Conservation (phyloP, 92 coral and sea anemone genomes). For the Zoanthus sociatus region DNA sequence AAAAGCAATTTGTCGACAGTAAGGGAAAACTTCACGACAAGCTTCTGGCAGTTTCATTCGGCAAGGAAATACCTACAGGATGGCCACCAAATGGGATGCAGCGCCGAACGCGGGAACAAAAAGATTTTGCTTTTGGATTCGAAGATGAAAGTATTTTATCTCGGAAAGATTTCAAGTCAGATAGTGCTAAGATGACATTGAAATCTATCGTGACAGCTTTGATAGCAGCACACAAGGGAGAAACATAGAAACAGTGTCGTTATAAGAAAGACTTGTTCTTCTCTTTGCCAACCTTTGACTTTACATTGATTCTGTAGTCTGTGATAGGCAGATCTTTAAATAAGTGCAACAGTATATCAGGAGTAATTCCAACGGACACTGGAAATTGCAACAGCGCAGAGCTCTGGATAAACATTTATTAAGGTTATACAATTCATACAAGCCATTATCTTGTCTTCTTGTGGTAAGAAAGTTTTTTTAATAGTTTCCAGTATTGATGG, state of each 20-base stretch:
- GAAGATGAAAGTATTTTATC: slow-evolving; percentile 58
- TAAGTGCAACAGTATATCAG: too few relatives aligned
- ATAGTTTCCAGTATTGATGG: too few relatives aligned
- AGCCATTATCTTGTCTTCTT: too few relatives aligned
- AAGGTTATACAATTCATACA: too few relatives aligned
- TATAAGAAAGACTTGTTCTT: background rate
- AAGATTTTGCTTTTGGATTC: slow-evolving; percentile 73
- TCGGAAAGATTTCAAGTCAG: slow-evolving; percentile 60
- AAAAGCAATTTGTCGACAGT: slow-evolving; percentile 72
- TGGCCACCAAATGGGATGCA: slow-evolving; percentile 88
- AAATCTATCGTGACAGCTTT: slow-evolving; percentile 36
- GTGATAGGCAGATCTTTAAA: too few relatives aligned
- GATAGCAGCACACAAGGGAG: slow-evolving; percentile 43
- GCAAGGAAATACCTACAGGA: slow-evolving; percentile 65
- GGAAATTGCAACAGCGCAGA: too few relatives aligned
- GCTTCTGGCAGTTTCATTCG: slow-evolving; percentile 83
- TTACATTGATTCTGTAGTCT: background rate
- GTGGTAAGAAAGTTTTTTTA: too few relatives aligned
- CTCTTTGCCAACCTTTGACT: background rate
- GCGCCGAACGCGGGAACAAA: slow-evolving; percentile 52
- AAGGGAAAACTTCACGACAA: slow-evolving; percentile 75
- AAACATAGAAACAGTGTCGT: background rate
- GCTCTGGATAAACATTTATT: too few relatives aligned
- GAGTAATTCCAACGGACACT: too few relatives aligned
- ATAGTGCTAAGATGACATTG: slow-evolving; percentile 17